These are phyloP conservation scores for Penaeus japonicus DNA, from an alignment of 1,140 invertebrate species.

Conservation along the genomic window DNA sequence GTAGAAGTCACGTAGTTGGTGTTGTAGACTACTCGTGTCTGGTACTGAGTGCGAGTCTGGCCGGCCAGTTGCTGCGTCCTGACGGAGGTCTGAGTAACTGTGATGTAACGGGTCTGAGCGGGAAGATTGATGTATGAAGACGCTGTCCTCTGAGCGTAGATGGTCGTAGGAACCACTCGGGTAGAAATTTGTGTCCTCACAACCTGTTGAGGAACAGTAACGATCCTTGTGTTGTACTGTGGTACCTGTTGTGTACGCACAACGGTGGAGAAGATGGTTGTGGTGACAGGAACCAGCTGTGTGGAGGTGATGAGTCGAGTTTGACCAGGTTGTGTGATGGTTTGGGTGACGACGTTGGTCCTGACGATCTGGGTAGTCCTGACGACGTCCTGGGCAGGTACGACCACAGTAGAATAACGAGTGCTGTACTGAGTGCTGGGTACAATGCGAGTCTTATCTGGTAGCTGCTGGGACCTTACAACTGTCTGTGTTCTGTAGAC, in stretches of 20 bases:
- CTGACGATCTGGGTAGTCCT: not conserved
- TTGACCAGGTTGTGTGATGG: not conserved
- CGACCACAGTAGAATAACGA: not conserved
- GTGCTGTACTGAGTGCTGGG: constrained; percentile 6
- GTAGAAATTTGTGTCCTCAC: not conserved
- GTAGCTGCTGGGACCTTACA: not conserved
- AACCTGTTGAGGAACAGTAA: not conserved
- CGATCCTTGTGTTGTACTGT: not conserved
- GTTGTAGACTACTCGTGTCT: not conserved
- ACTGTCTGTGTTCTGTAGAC: not conserved
- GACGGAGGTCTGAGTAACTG: not conserved
- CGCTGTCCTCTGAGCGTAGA: not conserved
- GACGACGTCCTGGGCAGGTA: not conserved
- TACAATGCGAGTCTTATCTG: not conserved
- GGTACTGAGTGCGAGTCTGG: not conserved
- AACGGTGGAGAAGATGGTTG: not conserved
- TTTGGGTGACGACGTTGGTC: not conserved
- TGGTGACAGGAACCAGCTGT: not conserved
- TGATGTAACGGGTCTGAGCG: not conserved
- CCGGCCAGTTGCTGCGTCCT: not conserved
- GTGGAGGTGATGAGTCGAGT: not conserved
- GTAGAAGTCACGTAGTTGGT: not conserved
- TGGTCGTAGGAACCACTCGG: constrained; percentile 7
- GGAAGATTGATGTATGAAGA: not conserved
- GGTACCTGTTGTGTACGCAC: not conserved